Base-by-base conservation (phyloP, 2,888 invertebrate genomes). In the Glomeris marginata region DNA sequence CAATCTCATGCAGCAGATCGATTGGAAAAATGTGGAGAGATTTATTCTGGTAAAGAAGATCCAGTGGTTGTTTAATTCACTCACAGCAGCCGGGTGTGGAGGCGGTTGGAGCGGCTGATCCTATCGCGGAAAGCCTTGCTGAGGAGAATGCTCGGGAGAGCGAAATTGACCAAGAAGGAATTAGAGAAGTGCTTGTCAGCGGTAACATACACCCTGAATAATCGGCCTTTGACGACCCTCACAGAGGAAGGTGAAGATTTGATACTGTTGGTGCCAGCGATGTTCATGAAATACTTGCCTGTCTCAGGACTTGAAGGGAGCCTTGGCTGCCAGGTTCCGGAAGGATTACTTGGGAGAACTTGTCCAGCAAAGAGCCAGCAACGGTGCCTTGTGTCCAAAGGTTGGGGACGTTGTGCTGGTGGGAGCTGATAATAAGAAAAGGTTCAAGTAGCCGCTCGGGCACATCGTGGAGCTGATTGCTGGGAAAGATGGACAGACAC, bases 1-100 rank as follows among this genome's bases (percentile, higher is more conserved):
- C 2, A 67, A 62, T 54, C 62, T 70, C 13, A 70, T 72, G 56
- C 67, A 69, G 54, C 2, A 11, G 46, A 6, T 41, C n/a, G 38
- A 49, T 15, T 49, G 43, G 44, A 13, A 44, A 20, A 20, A 36
- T 10, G 5, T 40, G 11, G 34, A 40, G 2, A 21, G 43, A 34
- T 34, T 34, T 2, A n/a, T 20, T 13, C 33, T 16, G 22, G 28
- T 50, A 2, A 35, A 28, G 15, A 18, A 35, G n/a, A 51, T 55
- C 8, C 38, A 40, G 16, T 55, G 49, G 51, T 41, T 43, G 11
- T 54, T 51, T 28, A 55, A 44, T n/a, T 45, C 47, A 11, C 46
- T 36, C 10, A 41, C 47, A 11, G 51, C 53, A 3, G 37, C 51
- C 0, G 54, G 51, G 53, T 42, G 50, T 35, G 54, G 53, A 8